Evolutionary conservation across 2,797 vertebrate genomes (phyloP).

Genomic region (Selene dorsalis): DNA sequence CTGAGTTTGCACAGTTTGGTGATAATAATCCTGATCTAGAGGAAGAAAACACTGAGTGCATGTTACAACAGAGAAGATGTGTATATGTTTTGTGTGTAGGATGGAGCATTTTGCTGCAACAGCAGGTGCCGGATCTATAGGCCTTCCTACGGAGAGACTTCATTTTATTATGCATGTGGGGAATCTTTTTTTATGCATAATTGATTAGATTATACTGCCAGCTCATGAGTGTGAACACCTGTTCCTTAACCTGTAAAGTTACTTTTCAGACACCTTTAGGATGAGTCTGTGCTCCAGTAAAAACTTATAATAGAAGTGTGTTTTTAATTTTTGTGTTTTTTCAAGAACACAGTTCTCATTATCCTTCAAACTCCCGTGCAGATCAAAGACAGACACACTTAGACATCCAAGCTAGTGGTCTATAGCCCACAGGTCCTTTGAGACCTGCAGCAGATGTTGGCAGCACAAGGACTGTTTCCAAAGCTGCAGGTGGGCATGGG

Average conservation of each 20-base stretch:
- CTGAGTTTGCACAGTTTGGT: no score
- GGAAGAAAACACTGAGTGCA: no score
- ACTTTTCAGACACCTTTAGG: slow-evolving; percentile 30
- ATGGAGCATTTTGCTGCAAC: background rate
- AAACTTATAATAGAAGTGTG: slow-evolving; percentile 1
- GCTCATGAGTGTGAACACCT: slow-evolving; percentile 51
- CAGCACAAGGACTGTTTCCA: slow-evolving; percentile 33
- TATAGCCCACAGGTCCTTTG: slow-evolving; percentile 38
- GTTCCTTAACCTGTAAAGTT: slow-evolving; percentile 50
- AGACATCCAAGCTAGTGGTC: slow-evolving; percentile 30
- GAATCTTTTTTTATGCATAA: slow-evolving; percentile 57
- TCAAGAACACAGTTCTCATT: slow-evolving; percentile 35
- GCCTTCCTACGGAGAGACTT: slow-evolving; percentile 18
- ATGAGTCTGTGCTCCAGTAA: background rate
- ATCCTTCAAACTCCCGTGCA: slow-evolving; percentile 39
- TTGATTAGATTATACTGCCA: slow-evolving; percentile 56
- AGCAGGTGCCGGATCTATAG: slow-evolving; percentile 34
- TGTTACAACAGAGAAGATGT: background rate
- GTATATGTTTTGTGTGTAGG: slow-evolving; percentile 2
- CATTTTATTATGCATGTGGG: slow-evolving; percentile 30
- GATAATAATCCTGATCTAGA: background rate
- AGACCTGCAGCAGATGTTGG: slow-evolving; percentile 67
- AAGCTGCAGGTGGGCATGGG: slow-evolving; percentile 52
- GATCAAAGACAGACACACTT: slow-evolving; percentile 40
- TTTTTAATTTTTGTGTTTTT: slow-evolving; percentile 36